Evolutionary conservation across 2,797 vertebrate species (phyloP).

Genomic region (Ara ararauna): DNA sequence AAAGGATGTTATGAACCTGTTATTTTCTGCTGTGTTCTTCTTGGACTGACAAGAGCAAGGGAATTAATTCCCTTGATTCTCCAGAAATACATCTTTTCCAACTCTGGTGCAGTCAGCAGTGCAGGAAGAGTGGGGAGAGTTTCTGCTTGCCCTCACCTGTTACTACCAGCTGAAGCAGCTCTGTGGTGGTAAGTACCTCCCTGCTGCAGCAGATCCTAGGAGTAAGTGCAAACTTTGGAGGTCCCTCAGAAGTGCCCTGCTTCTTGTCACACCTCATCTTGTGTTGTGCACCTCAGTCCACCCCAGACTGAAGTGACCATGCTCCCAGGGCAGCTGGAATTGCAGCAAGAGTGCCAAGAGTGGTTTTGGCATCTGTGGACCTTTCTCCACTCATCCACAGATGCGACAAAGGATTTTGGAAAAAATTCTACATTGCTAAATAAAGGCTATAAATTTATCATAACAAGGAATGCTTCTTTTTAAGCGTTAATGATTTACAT

Average conservation of each 20-base stretch:
- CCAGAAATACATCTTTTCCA: background rate
- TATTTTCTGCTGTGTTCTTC: constrained; percentile 11
- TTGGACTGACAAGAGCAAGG: background rate
- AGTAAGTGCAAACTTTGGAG: background rate
- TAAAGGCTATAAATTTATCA: background rate
- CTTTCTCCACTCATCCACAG: background rate
- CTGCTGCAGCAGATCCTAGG: background rate
- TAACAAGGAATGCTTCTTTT: background rate
- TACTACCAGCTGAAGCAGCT: background rate
- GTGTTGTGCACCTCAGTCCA: background rate
- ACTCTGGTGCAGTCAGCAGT: background rate
- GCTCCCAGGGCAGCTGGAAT: background rate
- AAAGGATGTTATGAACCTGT: background rate
- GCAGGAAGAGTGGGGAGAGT: background rate
- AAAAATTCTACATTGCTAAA: background rate
- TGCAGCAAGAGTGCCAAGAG: background rate
- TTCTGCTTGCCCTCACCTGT: background rate
- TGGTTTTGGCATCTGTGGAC: background rate
- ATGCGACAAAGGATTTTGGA: background rate
- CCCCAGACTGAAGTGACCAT: background rate
- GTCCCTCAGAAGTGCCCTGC: background rate
- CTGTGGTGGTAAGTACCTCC: background rate
- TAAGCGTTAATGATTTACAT: background rate
- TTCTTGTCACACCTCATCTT: background rate
- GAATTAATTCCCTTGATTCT: background rate